Evolutionary conservation across 2,888 invertebrate species (phyloP), one percentile per base, ranked within the genome.

Genomic region (Rhodophaea formosa): DNA sequence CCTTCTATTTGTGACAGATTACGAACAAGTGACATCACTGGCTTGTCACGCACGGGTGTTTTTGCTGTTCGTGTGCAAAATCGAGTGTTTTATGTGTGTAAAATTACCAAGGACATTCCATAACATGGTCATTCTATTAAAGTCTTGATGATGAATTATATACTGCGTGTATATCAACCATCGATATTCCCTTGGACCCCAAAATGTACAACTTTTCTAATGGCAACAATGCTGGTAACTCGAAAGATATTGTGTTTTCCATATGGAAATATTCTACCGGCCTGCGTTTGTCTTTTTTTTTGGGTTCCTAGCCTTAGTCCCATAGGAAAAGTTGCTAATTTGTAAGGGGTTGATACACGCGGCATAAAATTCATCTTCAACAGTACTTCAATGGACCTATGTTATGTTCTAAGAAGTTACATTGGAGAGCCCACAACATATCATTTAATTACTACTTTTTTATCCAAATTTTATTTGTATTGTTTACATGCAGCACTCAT

Each of bases 401-500:
- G 23, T 2, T 23, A 23, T 23, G 23, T 23, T 23, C 23, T 2
- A 23, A 23, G 23, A 23, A 23, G 5, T 23, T 23, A 23, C 2
- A 23, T 5, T 23, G 2, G 23, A 23, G 3, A 23, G 23, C 23
- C 23, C 23, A 23, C 23, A 23, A 5, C 23, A 23, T 23, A 23
- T 23, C 3, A 5, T 43, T 43, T 43, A n/a, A n/a, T 43, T 45
- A 43, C 12, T n/a, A 3, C 43, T 3, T 43, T 43, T 14, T 16
- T 44, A 44, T n/a, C n/a, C 44, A 12, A 15, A n/a, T 45, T 15
- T 16, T 46, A 16, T 53, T 68, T 46, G 7, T 45, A 7, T 67
- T 72, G 47, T 66, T 79, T 84, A 70, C 85, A 89, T 52, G 89
- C 90, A 90, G 90, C 87, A 81, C 84, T 59, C 88, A 90, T 72